A percentile compares a stretch with the other conserved stretches of the same genome.
These are phyloP conservation scores for Grammomys surdaster DNA, from an alignment of 2,113 vertebrate species.

Conservation along the genomic window DNA sequence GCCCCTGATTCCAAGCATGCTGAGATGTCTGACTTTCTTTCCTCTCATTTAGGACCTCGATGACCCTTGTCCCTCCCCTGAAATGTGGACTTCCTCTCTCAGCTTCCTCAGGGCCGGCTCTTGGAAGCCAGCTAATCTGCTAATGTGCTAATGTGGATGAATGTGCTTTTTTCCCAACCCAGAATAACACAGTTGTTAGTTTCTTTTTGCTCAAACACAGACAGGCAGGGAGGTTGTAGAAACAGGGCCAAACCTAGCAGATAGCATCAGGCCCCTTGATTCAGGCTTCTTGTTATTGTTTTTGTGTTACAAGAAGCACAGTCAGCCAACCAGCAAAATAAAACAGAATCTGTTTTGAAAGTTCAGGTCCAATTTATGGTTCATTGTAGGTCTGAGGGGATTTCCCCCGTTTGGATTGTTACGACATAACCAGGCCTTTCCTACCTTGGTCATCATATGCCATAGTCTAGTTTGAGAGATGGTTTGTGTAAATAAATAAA, in stretches of 20 bases:
- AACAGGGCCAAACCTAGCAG: slow-evolving; percentile 11
- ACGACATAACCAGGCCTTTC: not conserved
- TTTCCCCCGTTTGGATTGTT: not conserved
- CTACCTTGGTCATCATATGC: not conserved
- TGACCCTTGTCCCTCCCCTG: not conserved
- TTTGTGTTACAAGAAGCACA: slow-evolving; percentile 63
- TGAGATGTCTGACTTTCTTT: not conserved
- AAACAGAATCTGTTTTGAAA: slow-evolving; percentile 66
- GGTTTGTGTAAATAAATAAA: not conserved
- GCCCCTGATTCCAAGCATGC: not conserved
- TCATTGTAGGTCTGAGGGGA: slow-evolving; percentile 9
- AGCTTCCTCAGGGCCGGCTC: not conserved
- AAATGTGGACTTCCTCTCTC: slow-evolving; percentile 38
- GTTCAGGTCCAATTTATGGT: slow-evolving; percentile 16
- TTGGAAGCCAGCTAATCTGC: slow-evolving; percentile 69
- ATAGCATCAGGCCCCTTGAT: slow-evolving; percentile 57
- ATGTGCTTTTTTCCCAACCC: not conserved
- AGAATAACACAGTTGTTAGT: slow-evolving; percentile 46
- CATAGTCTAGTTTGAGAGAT: not conserved
- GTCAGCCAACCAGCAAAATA: slow-evolving; percentile 46
- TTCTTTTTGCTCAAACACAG: slow-evolving; percentile 59
- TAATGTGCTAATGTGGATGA: slow-evolving; percentile 64
- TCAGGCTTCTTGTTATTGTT: slow-evolving; percentile 70
- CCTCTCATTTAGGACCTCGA: not conserved
- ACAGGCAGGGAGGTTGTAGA: slow-evolving; percentile 29